Conservation (phyloP, 92 coral and sea anemone species). For the Epizoanthus rinbou region DNA sequence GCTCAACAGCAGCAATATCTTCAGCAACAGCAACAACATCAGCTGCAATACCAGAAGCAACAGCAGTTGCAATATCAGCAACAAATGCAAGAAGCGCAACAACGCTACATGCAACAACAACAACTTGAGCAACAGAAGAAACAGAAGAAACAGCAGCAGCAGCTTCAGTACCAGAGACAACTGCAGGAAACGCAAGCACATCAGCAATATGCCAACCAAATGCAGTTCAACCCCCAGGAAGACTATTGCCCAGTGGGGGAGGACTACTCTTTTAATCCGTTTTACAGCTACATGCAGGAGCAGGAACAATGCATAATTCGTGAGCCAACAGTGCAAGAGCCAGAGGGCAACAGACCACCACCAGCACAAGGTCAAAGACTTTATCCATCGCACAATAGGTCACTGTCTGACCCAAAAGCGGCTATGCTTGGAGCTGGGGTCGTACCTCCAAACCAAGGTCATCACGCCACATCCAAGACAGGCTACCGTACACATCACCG, state of each 20-base stretch:
- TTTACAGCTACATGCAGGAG: constrained; percentile 34
- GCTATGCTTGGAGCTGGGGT: constrained; percentile 51
- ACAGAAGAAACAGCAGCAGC: constrained; percentile 54
- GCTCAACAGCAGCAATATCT: constrained; percentile 62
- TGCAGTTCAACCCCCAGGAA: constrained; percentile 6
- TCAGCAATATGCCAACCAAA: constrained; percentile 20
- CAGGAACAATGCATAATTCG: background rate
- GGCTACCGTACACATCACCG: constrained; percentile 54
- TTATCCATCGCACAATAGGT: constrained; percentile 78
- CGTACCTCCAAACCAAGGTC: constrained; percentile 5
- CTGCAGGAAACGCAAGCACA: constrained; percentile 44
- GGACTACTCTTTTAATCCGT: constrained; percentile 47
- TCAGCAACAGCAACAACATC: constrained; percentile 56
- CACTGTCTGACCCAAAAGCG: constrained; percentile 79
- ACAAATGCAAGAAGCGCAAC: constrained; percentile 12
- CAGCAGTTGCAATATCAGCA: constrained; percentile 51
- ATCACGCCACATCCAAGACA: constrained; percentile 28
- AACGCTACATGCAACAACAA: constrained; percentile 8
- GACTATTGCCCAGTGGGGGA: constrained; percentile 11
- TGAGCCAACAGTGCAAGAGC: constrained; percentile 1
- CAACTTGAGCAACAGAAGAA: constrained; percentile 40
- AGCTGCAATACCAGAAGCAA: constrained; percentile 55
- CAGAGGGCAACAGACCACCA: constrained; percentile 31
- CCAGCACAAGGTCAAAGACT: constrained; percentile 42
- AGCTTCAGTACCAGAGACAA: constrained; percentile 53